Conservation (phyloP, 1,140 invertebrate genomes). For the Heliconius himera region DNA sequence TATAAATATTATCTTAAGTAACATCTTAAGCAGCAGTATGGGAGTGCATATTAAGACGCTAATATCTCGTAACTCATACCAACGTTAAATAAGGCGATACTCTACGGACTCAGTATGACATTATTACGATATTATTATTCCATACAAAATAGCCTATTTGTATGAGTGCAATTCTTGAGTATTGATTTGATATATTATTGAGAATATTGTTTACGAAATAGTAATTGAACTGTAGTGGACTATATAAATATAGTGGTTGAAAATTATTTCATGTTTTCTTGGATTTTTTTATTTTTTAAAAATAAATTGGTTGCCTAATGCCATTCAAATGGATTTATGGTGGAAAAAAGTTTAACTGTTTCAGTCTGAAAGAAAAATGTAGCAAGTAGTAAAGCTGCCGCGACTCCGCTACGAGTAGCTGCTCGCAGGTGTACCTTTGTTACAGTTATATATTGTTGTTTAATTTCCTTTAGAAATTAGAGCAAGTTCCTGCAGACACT, state of each 20-base stretch:
- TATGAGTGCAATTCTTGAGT: background rate
- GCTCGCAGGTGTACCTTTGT: constrained; percentile 14
- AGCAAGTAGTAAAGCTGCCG: constrained; percentile 1
- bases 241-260: too few relatives aligned
- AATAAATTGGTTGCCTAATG: background rate
- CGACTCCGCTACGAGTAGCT: background rate
- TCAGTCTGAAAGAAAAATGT: constrained; percentile 18
- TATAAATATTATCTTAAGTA: background rate
- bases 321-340: background rate
- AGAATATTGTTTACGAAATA: background rate
- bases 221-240: background rate
- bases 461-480: constrained; percentile 8
- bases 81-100: constrained; percentile 2
- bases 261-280: background rate
- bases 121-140: constrained; percentile 23
- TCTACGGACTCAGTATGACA: constrained; percentile 20
- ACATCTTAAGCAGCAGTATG: background rate
- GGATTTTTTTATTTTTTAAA: background rate
- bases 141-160: background rate
- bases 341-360: constrained; percentile 20
- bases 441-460: background rate
- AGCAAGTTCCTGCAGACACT: background rate
- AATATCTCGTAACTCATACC: background rate
- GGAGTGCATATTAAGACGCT: background rate
- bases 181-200: background rate